Evolutionary conservation across 53 echinoderm and acorn worm species (phyloP).

Genomic region (Henricia sp.): DNA sequence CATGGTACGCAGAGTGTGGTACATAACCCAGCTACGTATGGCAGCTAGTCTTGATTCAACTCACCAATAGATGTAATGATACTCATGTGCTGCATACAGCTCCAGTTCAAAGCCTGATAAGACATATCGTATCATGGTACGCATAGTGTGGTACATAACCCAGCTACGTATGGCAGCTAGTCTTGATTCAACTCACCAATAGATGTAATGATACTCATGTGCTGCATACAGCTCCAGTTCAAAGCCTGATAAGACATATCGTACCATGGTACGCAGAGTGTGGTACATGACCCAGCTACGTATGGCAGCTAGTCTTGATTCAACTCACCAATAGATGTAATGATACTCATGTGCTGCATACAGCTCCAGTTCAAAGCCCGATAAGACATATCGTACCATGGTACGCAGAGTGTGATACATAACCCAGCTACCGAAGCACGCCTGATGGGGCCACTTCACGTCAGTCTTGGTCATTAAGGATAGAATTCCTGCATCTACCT

Average conservation of each 20-base stretch:
- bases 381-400: conserved; percentile 90
- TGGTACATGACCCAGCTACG: neutral
- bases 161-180: neutral
- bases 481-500: conserved; percentile 89
- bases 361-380: conserved; percentile 97
- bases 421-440: conserved; percentile 94
- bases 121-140: neutral
- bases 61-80: too few relatives aligned
- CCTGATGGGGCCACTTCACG: conserved; percentile 73
- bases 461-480: conserved; percentile 80
- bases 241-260: neutral
- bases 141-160: neutral
- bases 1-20: too few relatives aligned
- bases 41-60: neutral
- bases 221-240: conserved; percentile 59
- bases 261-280: too few relatives aligned
- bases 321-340: conserved; percentile 92
- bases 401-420: conserved; percentile 93
- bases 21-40: neutral
- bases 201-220: too few relatives aligned
- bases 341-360: conserved; percentile 97
- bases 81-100: neutral
- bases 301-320: neutral
- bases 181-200: too few relatives aligned
- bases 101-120: neutral